Evolutionary conservation across 2,888 invertebrate species (phyloP), one percentile per base, ranked within the genome.

Genomic region (Candidula unifasciata): DNA sequence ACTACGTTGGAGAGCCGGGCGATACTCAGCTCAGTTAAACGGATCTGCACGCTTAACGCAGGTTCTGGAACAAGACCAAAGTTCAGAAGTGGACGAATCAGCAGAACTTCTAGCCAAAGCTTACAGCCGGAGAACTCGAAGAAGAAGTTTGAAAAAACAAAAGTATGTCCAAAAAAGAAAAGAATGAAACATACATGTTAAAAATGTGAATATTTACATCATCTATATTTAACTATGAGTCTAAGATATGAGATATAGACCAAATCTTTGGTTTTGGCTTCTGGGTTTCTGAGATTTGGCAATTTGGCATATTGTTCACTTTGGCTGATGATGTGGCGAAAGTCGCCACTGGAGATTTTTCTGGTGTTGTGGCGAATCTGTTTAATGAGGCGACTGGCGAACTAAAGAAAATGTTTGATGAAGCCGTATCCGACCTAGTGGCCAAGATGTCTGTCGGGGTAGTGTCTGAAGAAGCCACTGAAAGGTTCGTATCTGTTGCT

Each of bases 221-320:
- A 3, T 44, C 24, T 33, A 30, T 35, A 64, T 21, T 24, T 30
- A 1, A 52, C 78, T 78, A 84, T 21, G 79, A 79, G 44, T 84
- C 83, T 71, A 84, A 73, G 44, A 84, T 84, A 33, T 84, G 79
- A 13, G 83, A 84, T 64, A 84, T 84, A 5, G 83, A 84, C 83
- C 83, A 84, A 64, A 84, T 84, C 52, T 84, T 84, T 44, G 83
- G 83, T 57, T 84, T 84, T 3, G 78, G 73, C 79, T 84, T 84
- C 27, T 54, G 27, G 30, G 10, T 71, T 16, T 44, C 33, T 30
- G 79, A 24, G 3, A 3, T 37, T 54, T 24, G 8, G 3, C 3
- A 37, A 16, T 30, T 44, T 52, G 71, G 52, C 13, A 52, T 30
- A 21, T 2, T 57, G 27, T 24, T 2, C 21, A 35, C 5, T 16